Evolutionary conservation across 2,113 vertebrate genomes (phyloP).

Genomic region (Orycteropus afer): DNA sequence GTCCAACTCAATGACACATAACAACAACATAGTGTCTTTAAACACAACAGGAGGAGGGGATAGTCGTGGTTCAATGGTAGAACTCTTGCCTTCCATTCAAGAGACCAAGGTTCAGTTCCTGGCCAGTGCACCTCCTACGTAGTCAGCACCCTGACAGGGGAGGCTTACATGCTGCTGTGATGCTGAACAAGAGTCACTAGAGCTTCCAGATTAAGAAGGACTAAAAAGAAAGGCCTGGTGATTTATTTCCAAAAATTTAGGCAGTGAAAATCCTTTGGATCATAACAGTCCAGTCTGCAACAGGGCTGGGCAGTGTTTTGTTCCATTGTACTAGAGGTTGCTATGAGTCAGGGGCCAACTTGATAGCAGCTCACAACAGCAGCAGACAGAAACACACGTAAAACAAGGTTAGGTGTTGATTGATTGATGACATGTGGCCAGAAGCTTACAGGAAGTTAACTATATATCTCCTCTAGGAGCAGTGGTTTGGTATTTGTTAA

Average conservation of each 20-base stretch:
- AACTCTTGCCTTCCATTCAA: too few relatives aligned
- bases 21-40: too few relatives aligned
- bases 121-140: neutral
- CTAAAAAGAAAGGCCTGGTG: neutral
- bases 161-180: neutral
- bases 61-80: too few relatives aligned
- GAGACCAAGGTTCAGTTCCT: too few relatives aligned
- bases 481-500: neutral
- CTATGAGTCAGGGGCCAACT: neutral
- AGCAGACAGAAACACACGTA: too few relatives aligned
- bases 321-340: neutral
- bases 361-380: neutral
- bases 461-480: neutral
- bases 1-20: too few relatives aligned
- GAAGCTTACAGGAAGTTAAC: too few relatives aligned
- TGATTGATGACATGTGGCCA: neutral
- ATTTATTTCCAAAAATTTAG: neutral
- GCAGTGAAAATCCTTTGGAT: neutral
- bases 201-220: neutral
- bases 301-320: neutral
- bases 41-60: too few relatives aligned
- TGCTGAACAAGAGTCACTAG: neutral
- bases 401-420: neutral
- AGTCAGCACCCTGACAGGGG: neutral
- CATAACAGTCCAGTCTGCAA: neutral